These are phyloP conservation scores for Rhizomys pruinosus DNA, from an alignment of 2,113 vertebrate species.

Conservation along the genomic window DNA sequence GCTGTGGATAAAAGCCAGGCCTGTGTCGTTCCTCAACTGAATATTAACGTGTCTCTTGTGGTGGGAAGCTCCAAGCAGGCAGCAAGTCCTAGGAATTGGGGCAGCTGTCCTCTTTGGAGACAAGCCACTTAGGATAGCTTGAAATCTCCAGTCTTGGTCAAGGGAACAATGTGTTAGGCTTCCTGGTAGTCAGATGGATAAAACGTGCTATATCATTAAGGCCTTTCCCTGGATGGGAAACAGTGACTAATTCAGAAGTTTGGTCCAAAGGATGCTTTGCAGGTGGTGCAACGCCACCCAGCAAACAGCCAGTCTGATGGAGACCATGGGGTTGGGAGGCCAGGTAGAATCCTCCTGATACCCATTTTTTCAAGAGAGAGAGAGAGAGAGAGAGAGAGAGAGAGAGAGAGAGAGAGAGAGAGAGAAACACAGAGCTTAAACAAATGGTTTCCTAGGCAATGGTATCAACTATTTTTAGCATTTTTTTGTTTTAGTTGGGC, in stretches of 20 bases:
- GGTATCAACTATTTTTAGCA: background rate
- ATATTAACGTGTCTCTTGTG: constrained; percentile 49
- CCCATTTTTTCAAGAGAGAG: background rate
- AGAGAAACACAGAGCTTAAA: rapidly evolving
- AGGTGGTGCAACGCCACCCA: background rate
- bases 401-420: background rate
- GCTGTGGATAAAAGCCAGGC: constrained; percentile 73
- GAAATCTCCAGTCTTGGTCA: background rate
- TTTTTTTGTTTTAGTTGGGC: background rate
- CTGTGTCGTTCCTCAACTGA: constrained; percentile 72
- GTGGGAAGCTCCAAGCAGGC: background rate
- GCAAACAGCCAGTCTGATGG: background rate
- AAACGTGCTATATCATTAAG: rapidly evolving
- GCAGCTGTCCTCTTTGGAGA: constrained; percentile 18
- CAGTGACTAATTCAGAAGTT: rapidly evolving
- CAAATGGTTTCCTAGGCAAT: background rate
- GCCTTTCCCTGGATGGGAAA: background rate
- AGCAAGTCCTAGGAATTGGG: background rate
- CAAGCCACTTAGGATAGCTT: background rate
- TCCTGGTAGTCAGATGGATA: background rate
- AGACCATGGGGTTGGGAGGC: background rate
- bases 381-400: no score
- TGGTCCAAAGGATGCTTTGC: background rate
- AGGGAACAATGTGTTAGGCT: background rate
- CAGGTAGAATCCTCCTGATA: background rate